These are phyloP conservation scores for Phalacrocorax aristotelis DNA, from an alignment of 2,113 vertebrate genomes.

Conservation along the genomic window DNA sequence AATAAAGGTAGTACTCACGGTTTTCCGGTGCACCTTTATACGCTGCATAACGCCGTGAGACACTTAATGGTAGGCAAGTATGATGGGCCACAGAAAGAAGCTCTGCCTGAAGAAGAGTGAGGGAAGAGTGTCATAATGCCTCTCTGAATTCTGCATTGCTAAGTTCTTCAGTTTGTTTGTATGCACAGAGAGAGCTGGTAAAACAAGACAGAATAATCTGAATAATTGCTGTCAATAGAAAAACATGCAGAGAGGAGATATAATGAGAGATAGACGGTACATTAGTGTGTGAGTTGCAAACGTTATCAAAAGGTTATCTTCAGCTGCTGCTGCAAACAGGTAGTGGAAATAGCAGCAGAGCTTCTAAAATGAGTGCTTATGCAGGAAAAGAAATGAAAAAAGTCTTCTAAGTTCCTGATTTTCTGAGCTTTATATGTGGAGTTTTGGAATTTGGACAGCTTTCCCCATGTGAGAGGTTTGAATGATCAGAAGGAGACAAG, in stretches of 20 bases:
- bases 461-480: background rate
- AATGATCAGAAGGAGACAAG: background rate
- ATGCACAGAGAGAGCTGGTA: background rate
- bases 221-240: constrained; percentile 14
- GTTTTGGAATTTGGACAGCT: background rate
- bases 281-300: background rate
- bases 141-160: background rate
- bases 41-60: background rate
- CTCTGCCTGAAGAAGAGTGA: background rate
- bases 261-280: background rate
- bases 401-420: background rate
- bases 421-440: background rate
- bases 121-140: background rate
- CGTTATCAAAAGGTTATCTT: background rate
- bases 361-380: background rate
- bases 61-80: background rate
- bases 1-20: background rate
- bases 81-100: too few species aligned
- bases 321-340: background rate
- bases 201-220: constrained; percentile 6
- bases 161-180: constrained; percentile 8
- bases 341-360: background rate
- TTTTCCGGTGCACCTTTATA: background rate
- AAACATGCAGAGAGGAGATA: background rate
- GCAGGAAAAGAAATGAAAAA: background rate